A percentile compares a stretch with the other conserved stretches of the same genome.
phyloP scores from a whole-genome alignment of 2,888 invertebrate genomes.

The Philaethria dido region DNA sequence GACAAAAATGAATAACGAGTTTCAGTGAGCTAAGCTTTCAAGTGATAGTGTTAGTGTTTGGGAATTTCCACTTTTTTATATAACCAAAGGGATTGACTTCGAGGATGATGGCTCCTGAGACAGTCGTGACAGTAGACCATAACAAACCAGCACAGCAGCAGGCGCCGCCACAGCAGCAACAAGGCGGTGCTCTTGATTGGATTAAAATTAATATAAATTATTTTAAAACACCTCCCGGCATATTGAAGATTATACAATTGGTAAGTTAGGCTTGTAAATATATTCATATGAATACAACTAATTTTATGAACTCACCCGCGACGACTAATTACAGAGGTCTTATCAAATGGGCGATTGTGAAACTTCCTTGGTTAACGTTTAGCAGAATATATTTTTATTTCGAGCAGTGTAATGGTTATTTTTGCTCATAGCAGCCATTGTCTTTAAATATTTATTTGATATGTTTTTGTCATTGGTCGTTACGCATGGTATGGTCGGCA shows the following conservation, averaged over 20 bases:
- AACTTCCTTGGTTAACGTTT: slow-evolving; percentile 17
- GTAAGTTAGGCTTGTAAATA: slow-evolving; percentile 81
- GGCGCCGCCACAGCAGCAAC: slow-evolving; percentile 78
- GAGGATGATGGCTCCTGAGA: slow-evolving; percentile 91
- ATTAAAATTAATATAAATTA: slow-evolving; percentile 91
- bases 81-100: slow-evolving; percentile 39
- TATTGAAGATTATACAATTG: slow-evolving; percentile 91
- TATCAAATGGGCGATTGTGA: slow-evolving; percentile 23
- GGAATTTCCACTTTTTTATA: slow-evolving; percentile 46
- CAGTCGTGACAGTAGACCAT: slow-evolving; percentile 91
- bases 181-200: slow-evolving; percentile 85
- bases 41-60: slow-evolving; percentile 72
- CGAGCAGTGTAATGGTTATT: slow-evolving; percentile 11
- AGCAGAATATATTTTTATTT: slow-evolving; percentile 14
- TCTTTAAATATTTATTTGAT: slow-evolving; percentile 10
- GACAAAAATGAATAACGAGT: slow-evolving; percentile 69
- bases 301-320: slow-evolving; percentile 31
- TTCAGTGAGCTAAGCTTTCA: slow-evolving; percentile 64
- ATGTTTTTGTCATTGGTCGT: slow-evolving; percentile 13
- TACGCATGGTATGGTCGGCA: slow-evolving; percentile 1
- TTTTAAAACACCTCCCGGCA: slow-evolving; percentile 91
- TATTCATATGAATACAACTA: slow-evolving; percentile 21
- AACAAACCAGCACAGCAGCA: slow-evolving; percentile 79
- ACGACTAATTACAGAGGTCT: slow-evolving; percentile 30
- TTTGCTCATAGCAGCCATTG: slow-evolving; percentile 18